phyloP scores from a whole-genome alignment of 1,140 invertebrate species.

The Aphaenogaster floridana region DNA sequence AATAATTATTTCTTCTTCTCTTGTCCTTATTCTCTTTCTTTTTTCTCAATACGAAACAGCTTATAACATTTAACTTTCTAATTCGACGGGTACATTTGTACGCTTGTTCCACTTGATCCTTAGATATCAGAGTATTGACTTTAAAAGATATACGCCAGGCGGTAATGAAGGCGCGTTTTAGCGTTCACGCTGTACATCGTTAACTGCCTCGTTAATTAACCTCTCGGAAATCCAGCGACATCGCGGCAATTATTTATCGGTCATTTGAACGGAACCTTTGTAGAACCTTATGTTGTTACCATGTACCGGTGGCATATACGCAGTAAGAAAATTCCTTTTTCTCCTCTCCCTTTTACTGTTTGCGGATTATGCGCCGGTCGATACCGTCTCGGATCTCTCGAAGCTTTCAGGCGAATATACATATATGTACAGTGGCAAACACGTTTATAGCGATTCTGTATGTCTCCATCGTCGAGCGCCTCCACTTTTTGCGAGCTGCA shows the following conservation, averaged over 20 bases:
- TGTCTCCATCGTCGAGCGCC: slow-evolving; percentile 65
- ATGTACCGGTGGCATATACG: neutral
- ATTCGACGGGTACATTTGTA: neutral
- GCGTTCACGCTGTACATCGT: slow-evolving; percentile 70
- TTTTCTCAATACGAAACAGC: neutral
- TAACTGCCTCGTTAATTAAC: slow-evolving; percentile 79
- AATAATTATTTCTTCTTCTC: neutral
- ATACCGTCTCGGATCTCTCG: neutral
- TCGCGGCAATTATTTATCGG: slow-evolving; percentile 72
- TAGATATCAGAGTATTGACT: neutral
- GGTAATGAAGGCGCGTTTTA: slow-evolving; percentile 74
- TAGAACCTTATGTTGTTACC: slow-evolving; percentile 18
- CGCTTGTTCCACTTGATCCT: neutral
- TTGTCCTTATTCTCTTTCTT: neutral
- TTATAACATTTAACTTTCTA: slow-evolving; percentile 9
- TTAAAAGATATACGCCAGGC: slow-evolving; percentile 68
- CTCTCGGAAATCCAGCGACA: slow-evolving; percentile 67
- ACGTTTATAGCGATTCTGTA: slow-evolving; percentile 39
- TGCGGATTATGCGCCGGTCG: slow-evolving; percentile 40
- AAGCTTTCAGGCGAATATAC: neutral
- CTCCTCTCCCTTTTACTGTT: slow-evolving; percentile 28
- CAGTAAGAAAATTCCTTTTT: neutral
- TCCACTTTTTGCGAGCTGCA: slow-evolving; percentile 47
- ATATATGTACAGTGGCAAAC: neutral
- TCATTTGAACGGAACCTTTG: slow-evolving; percentile 62